Base-by-base conservation (phyloP, 2,797 vertebrate species). In the Lacerta viridis region DNA sequence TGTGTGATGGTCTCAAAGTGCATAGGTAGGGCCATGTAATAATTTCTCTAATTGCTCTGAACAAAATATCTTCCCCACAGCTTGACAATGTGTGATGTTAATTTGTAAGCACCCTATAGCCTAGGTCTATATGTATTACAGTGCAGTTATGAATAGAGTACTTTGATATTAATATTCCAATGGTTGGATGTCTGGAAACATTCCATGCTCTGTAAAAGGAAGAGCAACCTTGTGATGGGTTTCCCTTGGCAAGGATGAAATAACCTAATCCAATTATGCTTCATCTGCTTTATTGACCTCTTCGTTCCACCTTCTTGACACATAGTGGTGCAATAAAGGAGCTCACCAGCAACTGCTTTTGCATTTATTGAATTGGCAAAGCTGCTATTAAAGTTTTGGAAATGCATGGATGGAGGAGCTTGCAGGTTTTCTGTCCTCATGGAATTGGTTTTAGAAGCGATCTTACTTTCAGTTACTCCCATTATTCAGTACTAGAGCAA, bases 201-300 rank as follows among this genome's bases (percentile, higher is more conserved):
- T 43, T 41, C 68, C 50, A 41, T 43, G 43, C 27, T 61, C 29
- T 81, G 27, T 74, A 50, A 41, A 74, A 74, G 68, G 68, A 59
- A 59, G 8, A 72, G 33, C 33, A 39, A 55, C 33, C 33, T 46
- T 29, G 27, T 23, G 46, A 41, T 87, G 46, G 66, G 50, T 87
- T 87, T 87, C n/a, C 33, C 25, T 87, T 55, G 68, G 77, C 76
- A 59, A 39, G 33, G n/a, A 17, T 80, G n/a, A 71, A 86, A 39
- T 43, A 46, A 55, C 25, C 43, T 6, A 80, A 86, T 80, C 29
- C n/a, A 80, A 80, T 87, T 41, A 72, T 9, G 29, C 46, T 84
- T 79, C 61, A 20, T 59, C 7, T 80, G 43, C n/a, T 87, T 80
- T 80, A 61, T 74, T 87, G 68, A 87, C 36, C 50, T 74, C 50